Evolutionary conservation across 2,888 invertebrate species (phyloP).

Genomic region (Agrochola lota): DNA sequence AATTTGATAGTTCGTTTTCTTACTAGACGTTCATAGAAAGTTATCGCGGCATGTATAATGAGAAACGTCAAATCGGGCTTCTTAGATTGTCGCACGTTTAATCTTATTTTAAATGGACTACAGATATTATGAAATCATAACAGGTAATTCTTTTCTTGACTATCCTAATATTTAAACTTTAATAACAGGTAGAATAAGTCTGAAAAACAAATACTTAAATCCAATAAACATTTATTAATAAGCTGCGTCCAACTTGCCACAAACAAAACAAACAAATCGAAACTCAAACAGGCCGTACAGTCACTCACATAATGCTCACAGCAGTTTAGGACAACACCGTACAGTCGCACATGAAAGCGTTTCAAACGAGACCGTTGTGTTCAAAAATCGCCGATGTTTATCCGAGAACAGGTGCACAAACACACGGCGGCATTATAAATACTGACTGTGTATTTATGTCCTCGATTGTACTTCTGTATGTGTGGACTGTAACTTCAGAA

Average conservation of each 20-base stretch:
- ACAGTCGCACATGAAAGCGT: slow-evolving; percentile 56
- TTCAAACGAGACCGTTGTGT: slow-evolving; percentile 53
- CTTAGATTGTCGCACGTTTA: too few species aligned
- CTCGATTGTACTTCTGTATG: slow-evolving; percentile 58
- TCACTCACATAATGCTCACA: slow-evolving; percentile 51
- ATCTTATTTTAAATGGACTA: too few species aligned
- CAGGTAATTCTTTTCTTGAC: rapidly evolving
- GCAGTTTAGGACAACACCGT: slow-evolving; percentile 45
- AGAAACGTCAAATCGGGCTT: too few species aligned
- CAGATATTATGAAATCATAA: not conserved
- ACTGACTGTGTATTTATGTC: slow-evolving; percentile 68
- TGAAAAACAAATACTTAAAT: slow-evolving; percentile 28
- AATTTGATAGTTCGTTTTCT: too few species aligned
- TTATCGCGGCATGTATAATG: too few species aligned
- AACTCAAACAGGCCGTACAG: slow-evolving; percentile 54
- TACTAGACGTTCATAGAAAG: too few species aligned
- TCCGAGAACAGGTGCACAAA: slow-evolving; percentile 76
- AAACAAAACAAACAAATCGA: slow-evolving; percentile 47
- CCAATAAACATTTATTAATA: slow-evolving; percentile 41
- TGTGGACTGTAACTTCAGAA: slow-evolving; percentile 63
- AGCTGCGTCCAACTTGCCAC: slow-evolving; percentile 36
- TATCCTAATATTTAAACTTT: not conserved
- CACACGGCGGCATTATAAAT: slow-evolving; percentile 71
- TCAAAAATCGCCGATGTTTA: slow-evolving; percentile 70
- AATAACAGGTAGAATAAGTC: not conserved